Evolutionary conservation across 1,140 invertebrate genomes (phyloP), one percentile per base, ranked within the genome.

Genomic region (Penaeus japonicus): DNA sequence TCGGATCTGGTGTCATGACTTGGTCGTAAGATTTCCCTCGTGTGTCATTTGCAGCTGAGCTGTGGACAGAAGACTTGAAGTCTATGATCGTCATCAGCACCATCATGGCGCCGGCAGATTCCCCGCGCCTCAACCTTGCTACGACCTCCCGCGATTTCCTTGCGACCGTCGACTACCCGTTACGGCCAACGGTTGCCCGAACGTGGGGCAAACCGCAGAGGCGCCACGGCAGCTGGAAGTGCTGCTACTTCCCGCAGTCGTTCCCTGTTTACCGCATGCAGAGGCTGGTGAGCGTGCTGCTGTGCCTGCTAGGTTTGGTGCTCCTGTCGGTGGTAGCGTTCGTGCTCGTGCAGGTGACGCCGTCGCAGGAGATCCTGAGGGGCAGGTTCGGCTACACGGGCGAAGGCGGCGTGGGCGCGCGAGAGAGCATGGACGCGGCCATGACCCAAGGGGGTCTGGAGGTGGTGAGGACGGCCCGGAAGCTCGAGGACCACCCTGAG

Each of bases 251-350:
- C 55, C 84, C 84, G 30, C 54, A 79, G 84, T 86, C 84, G 5
- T 86, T 78, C 55, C 84, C 84, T 5, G 84, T 86, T 3, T 86
- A 86, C 77, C 75, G 84, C 53, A 78, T 86, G 84, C 84, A 86
- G 77, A 30, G 84, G 47, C 24, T 86, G 35, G 77, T 86, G 12
- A 86, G 75, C 30, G 53, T 80, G 35, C 57, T 79, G 20, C 47
- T 86, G 32, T 86, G 84, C n/a, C 55, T 86, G 47, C 35, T 86
- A 35, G 84, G 54, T 5, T 30, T 86, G 75, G 53, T 86, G 53
- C 39, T 86, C 2, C 75, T 86, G 22, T 86, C 75, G 22, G 39
- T 86, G 10, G 57, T 86, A 1, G 84, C 84, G 32, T 80, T 86
- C 32, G 77, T 80, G 22, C 39, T 86, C 20, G 75, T 86, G 39